Percentiles rank a stretch among this genome's conserved stretches.
phyloP scores from a whole-genome alignment of 2,888 invertebrate genomes.

The Dascillus cervinus region DNA sequence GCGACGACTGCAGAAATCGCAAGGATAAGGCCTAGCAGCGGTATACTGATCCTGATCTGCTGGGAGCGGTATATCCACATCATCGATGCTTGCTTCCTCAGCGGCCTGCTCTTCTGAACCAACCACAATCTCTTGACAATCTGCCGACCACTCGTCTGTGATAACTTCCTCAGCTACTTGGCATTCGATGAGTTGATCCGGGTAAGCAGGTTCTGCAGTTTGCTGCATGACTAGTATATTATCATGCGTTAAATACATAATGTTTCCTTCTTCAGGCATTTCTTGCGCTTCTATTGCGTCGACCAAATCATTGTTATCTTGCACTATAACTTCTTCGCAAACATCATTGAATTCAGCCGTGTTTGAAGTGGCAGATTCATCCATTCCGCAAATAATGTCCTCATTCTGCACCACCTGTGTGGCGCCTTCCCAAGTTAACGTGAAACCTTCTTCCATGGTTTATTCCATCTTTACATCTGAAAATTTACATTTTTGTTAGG shows the following conservation, averaged over 20 bases:
- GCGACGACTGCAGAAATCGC: constrained; percentile 77
- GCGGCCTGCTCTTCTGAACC: constrained; percentile 47
- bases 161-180: constrained; percentile 64
- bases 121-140: constrained; percentile 59
- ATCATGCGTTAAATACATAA: constrained; percentile 39
- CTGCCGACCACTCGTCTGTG: constrained; percentile 71
- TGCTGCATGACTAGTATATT: constrained; percentile 38
- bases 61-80: constrained; percentile 66
- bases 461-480: constrained; percentile 5
- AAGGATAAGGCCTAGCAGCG: constrained; percentile 72
- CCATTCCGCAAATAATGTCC: constrained; percentile 49
- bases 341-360: constrained; percentile 39
- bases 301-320: constrained; percentile 29
- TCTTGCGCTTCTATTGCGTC: constrained; percentile 17
- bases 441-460: constrained; percentile 37
- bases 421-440: constrained; percentile 39
- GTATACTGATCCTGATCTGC: constrained; percentile 75
- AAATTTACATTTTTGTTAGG: constrained; percentile 23
- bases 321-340: constrained; percentile 42
- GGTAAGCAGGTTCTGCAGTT: constrained; percentile 26
- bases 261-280: constrained; percentile 19
- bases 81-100: constrained; percentile 49
- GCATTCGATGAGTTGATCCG: constrained; percentile 45
- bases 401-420: constrained; percentile 38
- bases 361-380: constrained; percentile 39